Evolutionary conservation across 64 coral and sea anemone genomes (phyloP).

Genomic region (Pachyseris speciosa): DNA sequence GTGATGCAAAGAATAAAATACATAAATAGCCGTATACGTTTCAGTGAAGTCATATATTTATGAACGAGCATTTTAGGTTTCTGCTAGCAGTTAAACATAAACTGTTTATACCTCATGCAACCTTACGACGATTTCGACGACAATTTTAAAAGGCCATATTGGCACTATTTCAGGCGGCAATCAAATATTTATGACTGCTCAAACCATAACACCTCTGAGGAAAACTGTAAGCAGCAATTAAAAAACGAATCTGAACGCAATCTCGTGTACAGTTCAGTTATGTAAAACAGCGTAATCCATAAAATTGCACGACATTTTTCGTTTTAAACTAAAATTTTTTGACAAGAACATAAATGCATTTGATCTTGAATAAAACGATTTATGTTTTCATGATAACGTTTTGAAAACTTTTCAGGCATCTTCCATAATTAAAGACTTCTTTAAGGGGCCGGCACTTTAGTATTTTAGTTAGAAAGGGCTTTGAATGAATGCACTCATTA

Average conservation of each 20-base stretch:
- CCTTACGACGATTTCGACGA: background rate
- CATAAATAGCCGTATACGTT: no score
- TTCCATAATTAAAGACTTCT: conserved; percentile 10
- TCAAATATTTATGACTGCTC: conserved; percentile 15
- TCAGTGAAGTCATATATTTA: no score
- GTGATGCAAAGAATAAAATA: no score
- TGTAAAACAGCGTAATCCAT: background rate
- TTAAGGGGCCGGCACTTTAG: background rate
- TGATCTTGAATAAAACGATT: background rate
- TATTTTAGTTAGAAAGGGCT: background rate
- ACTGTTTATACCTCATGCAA: no score
- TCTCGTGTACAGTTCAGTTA: no score
- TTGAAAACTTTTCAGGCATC: background rate
- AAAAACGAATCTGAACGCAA: background rate
- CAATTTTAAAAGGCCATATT: background rate
- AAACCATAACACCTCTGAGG: background rate
- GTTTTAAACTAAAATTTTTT: background rate
- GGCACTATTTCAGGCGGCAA: background rate
- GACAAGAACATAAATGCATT: background rate
- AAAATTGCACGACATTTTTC: background rate
- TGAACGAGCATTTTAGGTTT: no score
- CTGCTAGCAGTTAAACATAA: no score
- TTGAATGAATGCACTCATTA: background rate
- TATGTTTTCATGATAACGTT: background rate
- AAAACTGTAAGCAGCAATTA: background rate